phyloP scores from a whole-genome alignment of 2,797 vertebrate genomes.

The Myotis findleyi region DNA sequence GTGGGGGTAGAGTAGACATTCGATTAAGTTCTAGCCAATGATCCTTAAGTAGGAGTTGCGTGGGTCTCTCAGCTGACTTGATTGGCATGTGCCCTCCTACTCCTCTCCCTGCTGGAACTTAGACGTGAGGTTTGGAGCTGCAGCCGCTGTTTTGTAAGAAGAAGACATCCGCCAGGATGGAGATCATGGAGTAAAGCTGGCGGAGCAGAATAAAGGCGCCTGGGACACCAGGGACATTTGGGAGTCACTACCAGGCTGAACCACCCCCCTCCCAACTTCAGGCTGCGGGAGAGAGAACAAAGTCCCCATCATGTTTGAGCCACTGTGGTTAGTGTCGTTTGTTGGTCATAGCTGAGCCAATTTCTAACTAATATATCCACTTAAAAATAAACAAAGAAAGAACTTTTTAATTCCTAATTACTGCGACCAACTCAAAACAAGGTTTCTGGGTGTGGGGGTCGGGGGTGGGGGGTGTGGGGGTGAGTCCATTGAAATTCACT shows the following conservation, averaged over 20 bases:
- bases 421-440: background rate
- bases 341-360: background rate
- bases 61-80: background rate
- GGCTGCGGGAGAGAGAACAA: background rate
- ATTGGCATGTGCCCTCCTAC: background rate
- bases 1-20: background rate
- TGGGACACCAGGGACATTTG: background rate
- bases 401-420: constrained; percentile 2
- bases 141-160: background rate
- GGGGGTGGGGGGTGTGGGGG: background rate
- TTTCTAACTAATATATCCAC: background rate
- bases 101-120: background rate
- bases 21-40: background rate
- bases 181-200: background rate
- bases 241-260: background rate
- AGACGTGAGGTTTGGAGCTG: background rate
- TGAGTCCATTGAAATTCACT: constrained; percentile 52
- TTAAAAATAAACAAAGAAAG: background rate
- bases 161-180: background rate
- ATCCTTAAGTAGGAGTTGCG: background rate
- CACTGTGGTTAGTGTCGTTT: background rate
- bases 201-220: background rate
- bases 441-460: background rate
- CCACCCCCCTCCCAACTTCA: background rate
- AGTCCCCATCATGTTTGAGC: background rate